phyloP scores from a whole-genome alignment of 2,113 vertebrate genomes.

The Phrynosoma platyrhinos region DNA sequence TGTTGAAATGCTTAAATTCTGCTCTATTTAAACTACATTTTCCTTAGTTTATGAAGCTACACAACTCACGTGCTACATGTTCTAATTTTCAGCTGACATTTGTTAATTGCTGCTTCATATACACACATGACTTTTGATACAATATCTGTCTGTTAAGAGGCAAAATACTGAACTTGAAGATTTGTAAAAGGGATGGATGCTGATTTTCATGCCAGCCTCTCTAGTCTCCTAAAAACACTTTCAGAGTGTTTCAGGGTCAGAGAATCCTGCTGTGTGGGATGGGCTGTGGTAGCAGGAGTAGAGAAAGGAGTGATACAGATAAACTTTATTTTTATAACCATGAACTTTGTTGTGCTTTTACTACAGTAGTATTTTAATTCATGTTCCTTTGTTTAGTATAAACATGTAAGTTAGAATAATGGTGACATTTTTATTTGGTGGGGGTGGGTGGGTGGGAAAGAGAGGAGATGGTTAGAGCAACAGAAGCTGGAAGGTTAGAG shows the following conservation, averaged over 20 bases:
- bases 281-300: background rate
- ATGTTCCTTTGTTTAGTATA: background rate
- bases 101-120: background rate
- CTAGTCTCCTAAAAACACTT: background rate
- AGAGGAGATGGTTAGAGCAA: no score
- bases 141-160: background rate
- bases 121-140: background rate
- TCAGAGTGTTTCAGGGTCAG: no score
- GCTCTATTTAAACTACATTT: constrained; percentile 47
- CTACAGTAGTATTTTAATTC: background rate
- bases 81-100: background rate
- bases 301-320: background rate
- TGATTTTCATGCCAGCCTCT: background rate
- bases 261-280: background rate
- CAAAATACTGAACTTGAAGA: background rate
- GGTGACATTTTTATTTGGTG: no score
- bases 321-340: background rate
- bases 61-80: background rate
- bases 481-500: no score
- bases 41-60: background rate
- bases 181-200: no score
- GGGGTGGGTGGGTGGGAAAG: no score
- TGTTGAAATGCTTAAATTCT: constrained; percentile 35
- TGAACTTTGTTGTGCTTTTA: background rate
- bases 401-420: background rate